Percentiles rank a stretch among this genome's conserved stretches.
phyloP scores from a whole-genome alignment of 2,888 invertebrate genomes.

The Drosophila koepferae region DNA sequence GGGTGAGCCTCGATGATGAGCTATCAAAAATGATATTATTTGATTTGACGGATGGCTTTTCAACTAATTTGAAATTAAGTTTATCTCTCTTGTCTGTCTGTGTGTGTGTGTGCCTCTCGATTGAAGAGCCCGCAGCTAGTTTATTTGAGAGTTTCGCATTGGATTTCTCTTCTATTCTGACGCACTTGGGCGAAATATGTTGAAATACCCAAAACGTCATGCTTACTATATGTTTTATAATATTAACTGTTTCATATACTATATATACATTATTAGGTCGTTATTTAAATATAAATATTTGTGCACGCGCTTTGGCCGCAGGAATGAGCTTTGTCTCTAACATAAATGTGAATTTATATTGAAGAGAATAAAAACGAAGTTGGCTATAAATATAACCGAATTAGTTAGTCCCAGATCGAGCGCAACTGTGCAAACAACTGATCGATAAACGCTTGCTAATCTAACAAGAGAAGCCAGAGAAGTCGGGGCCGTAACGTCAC shows the following conservation, averaged over 20 bases:
- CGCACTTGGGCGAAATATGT: slow-evolving; percentile 37
- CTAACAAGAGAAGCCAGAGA: slow-evolving; percentile 1
- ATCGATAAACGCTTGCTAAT: slow-evolving; percentile 53
- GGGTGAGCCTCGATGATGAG: slow-evolving; percentile 49
- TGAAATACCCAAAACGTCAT: slow-evolving; percentile 17
- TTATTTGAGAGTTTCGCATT: slow-evolving; percentile 19
- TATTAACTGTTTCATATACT: slow-evolving; percentile 12
- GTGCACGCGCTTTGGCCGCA: slow-evolving; percentile 13
- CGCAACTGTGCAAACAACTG: slow-evolving; percentile 67
- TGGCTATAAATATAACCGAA: slow-evolving; percentile 65
- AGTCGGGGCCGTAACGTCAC: slow-evolving; percentile 13
- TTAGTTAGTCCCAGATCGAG: slow-evolving; percentile 29
- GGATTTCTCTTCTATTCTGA: slow-evolving; percentile 2
- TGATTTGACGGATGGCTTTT: slow-evolving; percentile 58
- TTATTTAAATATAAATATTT: slow-evolving; percentile 36
- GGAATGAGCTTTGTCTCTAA: slow-evolving; percentile 2
- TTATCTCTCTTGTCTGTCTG: not conserved
- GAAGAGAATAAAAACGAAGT: slow-evolving; percentile 25
- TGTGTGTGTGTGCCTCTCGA: not conserved
- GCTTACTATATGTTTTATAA: slow-evolving; percentile 4
- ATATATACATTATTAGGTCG: slow-evolving; percentile 9
- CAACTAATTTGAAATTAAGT: slow-evolving; percentile 57
- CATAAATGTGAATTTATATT: slow-evolving; percentile 51
- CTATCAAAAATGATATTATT: slow-evolving; percentile 59
- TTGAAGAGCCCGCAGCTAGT: slow-evolving; percentile 40